Evolutionary conservation across 1,140 invertebrate genomes (phyloP), one percentile per base, ranked within the genome.

Genomic region (Polypedilum vanderplanki): DNA sequence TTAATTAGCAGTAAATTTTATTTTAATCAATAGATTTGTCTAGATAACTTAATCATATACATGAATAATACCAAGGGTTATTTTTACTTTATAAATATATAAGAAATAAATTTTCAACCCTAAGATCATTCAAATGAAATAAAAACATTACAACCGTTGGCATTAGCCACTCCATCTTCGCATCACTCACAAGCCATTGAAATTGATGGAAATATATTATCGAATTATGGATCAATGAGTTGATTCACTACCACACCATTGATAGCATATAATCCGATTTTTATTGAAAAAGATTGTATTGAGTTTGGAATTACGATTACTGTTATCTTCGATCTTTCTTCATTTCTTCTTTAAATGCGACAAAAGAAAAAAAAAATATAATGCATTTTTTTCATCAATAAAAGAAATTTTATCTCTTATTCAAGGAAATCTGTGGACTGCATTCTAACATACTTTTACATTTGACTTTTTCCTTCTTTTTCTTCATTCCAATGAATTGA

Each of bases 171-270:
- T 15, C 12, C 0, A 57, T 46, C 12, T 57, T n/a, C n/a, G 46
- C 46, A 57, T 33, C 24, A 33, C 24, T 33, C 24, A 33, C 24
- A 57, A 57, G 46, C 12, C 46, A 57, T 57, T 57, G 12, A 57
- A 57, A n/a, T 10, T 46, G 41, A 57, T 57, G 46, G n/a, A 57
- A 57, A 57, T 57, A 57, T 57, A 57, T 57, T 57, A 57, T 57
- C n/a, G 46, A 57, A 12, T 57, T 57, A n/a, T n/a, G 10, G n/a
- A 57, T 57, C 9, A 57, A n/a, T 57, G 46, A 57, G 10, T 57
- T 15, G 46, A 33, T 3, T 33, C 5, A 33, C 24, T 33, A 33
- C 24, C 24, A 33, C 5, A 4, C 9, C 46, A 57, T 57, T 57
- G 46, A 57, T 12, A n/a, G 12, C 12, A 15, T 57, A 12, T 57